Evolutionary conservation across 2,797 vertebrate species (phyloP).

Genomic region (Phylloscopus collybita): DNA sequence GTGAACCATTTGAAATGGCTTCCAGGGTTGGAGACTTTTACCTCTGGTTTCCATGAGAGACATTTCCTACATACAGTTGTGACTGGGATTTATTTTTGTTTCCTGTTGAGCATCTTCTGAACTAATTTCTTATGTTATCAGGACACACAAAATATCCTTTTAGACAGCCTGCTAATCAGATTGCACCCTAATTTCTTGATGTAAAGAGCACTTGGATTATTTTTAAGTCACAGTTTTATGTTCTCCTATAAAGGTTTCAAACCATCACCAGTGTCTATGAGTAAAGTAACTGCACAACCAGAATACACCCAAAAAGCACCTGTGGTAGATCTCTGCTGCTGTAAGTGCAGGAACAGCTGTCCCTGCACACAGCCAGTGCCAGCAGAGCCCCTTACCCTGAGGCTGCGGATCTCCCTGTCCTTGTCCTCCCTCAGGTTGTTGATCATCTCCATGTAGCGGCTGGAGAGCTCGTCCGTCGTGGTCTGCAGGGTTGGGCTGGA

Average conservation of each 20-base stretch:
- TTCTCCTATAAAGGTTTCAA: not conserved
- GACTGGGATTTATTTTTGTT: not conserved
- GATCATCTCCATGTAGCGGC: constrained; percentile 89
- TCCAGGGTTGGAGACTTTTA: not conserved
- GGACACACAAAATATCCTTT: not conserved
- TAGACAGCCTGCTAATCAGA: not conserved
- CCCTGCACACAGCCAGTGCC: rapidly evolving
- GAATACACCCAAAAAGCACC: rapidly evolving
- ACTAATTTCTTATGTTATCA: not conserved
- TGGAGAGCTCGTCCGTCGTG: constrained; percentile 89
- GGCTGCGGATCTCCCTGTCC: constrained; percentile 86
- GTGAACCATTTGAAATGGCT: not conserved
- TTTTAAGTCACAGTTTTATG: not conserved
- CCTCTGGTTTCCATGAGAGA: not conserved
- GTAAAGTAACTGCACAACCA: not conserved
- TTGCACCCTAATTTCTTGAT: not conserved
- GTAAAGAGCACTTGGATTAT: rapidly evolving
- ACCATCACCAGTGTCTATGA: rapidly evolving
- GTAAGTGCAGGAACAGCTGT: not conserved
- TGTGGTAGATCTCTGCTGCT: not conserved
- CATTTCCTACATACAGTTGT: rapidly evolving
- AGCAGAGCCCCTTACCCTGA: constrained; percentile 79
- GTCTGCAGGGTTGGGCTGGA: constrained; percentile 75
- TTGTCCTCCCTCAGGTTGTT: constrained; percentile 84
- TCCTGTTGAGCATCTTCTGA: not conserved